Conservation (phyloP, 2,797 vertebrate genomes). For the Rhynchotus rufescens region DNA sequence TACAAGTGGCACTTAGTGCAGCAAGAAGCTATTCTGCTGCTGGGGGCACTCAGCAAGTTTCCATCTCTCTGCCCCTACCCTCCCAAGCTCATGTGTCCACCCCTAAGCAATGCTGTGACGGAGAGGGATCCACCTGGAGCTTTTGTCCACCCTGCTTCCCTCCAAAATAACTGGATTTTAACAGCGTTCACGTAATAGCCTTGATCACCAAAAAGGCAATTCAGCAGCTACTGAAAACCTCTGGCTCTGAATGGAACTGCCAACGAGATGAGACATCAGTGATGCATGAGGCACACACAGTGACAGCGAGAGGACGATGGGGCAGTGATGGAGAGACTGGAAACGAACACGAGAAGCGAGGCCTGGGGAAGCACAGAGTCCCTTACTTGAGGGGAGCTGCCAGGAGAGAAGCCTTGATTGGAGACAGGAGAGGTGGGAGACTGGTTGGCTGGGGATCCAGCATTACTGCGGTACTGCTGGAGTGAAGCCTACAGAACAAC, state of each 20-base stretch:
- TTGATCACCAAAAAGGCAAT: not conserved
- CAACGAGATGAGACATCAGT: conserved; percentile 54
- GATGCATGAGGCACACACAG: conserved; percentile 77
- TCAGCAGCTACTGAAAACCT: not conserved
- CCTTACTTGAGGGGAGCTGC: conserved; percentile 99
- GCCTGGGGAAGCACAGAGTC: conserved; percentile 70
- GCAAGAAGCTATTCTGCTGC: not conserved
- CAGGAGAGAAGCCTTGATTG: conserved; percentile 99
- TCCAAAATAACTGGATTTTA: not conserved
- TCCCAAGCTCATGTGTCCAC: not conserved
- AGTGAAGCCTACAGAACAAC: conserved; percentile 89
- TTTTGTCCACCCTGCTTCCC: not conserved
- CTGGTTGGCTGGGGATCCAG: conserved; percentile 98
- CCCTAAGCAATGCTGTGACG: rapidly evolving
- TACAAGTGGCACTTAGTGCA: not conserved
- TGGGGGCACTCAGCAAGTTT: not conserved
- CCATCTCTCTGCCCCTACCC: not conserved
- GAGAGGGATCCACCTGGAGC: not conserved
- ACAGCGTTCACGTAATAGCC: not conserved
- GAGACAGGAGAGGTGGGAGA: conserved; percentile 99
- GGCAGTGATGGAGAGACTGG: conserved; percentile 53
- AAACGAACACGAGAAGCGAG: conserved; percentile 59
- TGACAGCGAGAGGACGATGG: conserved; percentile 56
- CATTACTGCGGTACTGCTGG: conserved; percentile 98
- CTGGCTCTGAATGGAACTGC: not conserved